phyloP scores from a whole-genome alignment of 2,113 vertebrate species.

The Murina feae region DNA sequence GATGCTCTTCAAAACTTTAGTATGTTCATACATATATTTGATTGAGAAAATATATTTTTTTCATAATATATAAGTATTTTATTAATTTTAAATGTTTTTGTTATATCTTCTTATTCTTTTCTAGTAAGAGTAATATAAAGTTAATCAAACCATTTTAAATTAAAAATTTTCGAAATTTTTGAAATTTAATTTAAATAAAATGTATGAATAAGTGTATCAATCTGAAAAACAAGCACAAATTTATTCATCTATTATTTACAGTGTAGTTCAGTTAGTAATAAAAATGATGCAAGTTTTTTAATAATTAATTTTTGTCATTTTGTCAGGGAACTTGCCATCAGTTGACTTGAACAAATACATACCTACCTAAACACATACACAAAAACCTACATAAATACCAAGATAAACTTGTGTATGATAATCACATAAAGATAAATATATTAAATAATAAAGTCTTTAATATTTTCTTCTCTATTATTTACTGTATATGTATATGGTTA shows the following conservation, averaged over 20 bases:
- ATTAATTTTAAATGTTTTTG: not conserved
- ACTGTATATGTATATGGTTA: not conserved
- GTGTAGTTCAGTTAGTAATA: not conserved
- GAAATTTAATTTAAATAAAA: not conserved
- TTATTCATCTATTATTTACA: not conserved
- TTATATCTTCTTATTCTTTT: not conserved
- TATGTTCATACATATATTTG: not conserved
- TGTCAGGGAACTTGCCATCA: not conserved
- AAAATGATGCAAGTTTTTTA: not conserved
- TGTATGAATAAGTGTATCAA: not conserved
- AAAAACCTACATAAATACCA: not conserved
- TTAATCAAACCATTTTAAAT: not conserved
- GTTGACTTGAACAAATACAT: not conserved
- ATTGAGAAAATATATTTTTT: not conserved
- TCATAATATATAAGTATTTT: not conserved
- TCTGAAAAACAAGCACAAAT: not conserved
- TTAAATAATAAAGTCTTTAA: not conserved
- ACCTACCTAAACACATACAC: not conserved
- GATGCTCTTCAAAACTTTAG: not conserved
- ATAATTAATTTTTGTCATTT: not conserved
- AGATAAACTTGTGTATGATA: not conserved
- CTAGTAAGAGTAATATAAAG: not conserved
- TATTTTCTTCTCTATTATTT: not conserved
- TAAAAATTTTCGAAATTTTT: not conserved
- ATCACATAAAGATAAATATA: not conserved